Evolutionary conservation across 2,888 invertebrate genomes (phyloP).

Genomic region (Cantharis nigra): DNA sequence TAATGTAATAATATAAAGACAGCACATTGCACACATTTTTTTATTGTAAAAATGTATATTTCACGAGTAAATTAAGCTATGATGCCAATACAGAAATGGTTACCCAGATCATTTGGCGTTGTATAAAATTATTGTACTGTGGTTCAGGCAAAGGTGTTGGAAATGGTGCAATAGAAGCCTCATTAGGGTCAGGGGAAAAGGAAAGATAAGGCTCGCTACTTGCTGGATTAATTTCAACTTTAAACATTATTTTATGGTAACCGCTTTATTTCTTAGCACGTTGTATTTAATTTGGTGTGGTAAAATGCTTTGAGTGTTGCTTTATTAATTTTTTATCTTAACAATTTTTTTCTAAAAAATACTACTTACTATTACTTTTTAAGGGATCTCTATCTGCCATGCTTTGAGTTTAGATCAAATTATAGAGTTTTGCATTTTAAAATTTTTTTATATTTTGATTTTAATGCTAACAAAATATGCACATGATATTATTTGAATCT

Average conservation of each 20-base stretch:
- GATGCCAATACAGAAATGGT: constrained; percentile 47
- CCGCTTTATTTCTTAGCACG: constrained; percentile 31
- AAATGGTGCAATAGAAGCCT: constrained; percentile 46
- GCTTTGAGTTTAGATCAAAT: neutral
- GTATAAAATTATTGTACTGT: constrained; percentile 53
- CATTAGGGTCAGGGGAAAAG: constrained; percentile 51
- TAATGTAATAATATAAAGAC: neutral
- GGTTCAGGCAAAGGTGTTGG: constrained; percentile 54
- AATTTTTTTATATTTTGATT: neutral
- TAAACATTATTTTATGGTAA: constrained; percentile 23
- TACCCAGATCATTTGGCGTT: constrained; percentile 48
- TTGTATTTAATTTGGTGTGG: neutral
- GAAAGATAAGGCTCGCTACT: constrained; percentile 47
- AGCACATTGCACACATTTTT: constrained; percentile 9
- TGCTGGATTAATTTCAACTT: constrained; percentile 21
- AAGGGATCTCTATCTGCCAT: neutral
- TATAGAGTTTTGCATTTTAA: neutral
- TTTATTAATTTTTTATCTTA: neutral
- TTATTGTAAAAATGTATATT: constrained; percentile 9
- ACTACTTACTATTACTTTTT: neutral
- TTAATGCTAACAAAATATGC: neutral
- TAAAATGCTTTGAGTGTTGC: neutral
- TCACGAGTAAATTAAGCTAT: constrained; percentile 20
- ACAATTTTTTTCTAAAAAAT: neutral
- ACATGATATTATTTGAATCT: neutral